A percentile compares a stretch with the other conserved stretches of the same genome.
phyloP scores from a whole-genome alignment of 2,888 invertebrate species.

The Steinernema scapterisci region DNA sequence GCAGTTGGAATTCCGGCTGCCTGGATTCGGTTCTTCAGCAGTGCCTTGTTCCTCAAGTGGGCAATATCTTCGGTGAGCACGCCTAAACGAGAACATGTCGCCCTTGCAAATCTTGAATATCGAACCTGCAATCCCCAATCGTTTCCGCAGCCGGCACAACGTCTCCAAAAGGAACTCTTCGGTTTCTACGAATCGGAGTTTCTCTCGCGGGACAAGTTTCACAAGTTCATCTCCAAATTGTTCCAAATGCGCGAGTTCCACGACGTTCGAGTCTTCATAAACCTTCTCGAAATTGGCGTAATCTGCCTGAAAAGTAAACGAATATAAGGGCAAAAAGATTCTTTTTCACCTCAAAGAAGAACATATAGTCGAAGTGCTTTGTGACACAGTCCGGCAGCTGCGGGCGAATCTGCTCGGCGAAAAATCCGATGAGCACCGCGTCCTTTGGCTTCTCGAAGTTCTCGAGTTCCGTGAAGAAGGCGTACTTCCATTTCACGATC shows the following conservation, averaged over 20 bases:
- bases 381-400: conserved; percentile 17
- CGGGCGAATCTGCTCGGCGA: conserved; percentile 37
- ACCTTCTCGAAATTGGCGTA: conserved; percentile 35
- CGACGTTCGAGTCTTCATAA: conserved; percentile 34
- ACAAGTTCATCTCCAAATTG: conserved; percentile 35
- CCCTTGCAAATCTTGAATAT: too few species aligned
- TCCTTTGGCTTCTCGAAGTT: conserved; percentile 41
- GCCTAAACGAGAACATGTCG: conserved; percentile 37
- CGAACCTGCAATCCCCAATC: conserved; percentile 39
- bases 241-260: conserved; percentile 34
- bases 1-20: conserved; percentile 38
- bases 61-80: conserved; percentile 34
- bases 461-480: conserved; percentile 44
- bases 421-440: conserved; percentile 40
- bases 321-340: background rate
- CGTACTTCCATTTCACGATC: conserved; percentile 42
- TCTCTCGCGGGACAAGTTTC: conserved; percentile 30
- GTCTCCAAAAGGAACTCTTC: conserved; percentile 39
- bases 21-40: conserved; percentile 31
- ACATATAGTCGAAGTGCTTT: background rate
- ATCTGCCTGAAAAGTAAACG: conserved; percentile 36
- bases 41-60: conserved; percentile 38
- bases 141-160: conserved; percentile 36
- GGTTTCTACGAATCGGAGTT: conserved; percentile 40
- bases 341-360: background rate